Conservation (phyloP, 2,888 invertebrate genomes). For the Zhuqinia jingwanae region DNA sequence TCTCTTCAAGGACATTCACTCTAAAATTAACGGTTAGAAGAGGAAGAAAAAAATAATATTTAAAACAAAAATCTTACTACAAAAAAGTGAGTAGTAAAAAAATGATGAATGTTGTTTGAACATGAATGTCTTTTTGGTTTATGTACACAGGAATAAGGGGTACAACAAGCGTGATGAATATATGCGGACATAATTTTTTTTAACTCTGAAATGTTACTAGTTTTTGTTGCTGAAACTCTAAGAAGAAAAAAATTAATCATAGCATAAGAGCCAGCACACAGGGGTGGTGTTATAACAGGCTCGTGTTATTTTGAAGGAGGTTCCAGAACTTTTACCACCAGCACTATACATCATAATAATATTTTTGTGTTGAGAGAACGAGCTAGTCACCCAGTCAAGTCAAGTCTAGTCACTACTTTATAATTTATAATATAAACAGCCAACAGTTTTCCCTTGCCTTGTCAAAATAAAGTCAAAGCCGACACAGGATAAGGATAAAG, state of each 20-base stretch:
- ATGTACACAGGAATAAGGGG: not conserved
- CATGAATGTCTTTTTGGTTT: slow-evolving; percentile 33
- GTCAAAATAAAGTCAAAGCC: slow-evolving; percentile 6
- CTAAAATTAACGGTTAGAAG: not conserved
- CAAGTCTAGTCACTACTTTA: not conserved
- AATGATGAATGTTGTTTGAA: slow-evolving; percentile 55
- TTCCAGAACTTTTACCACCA: no score
- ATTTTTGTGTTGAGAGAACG: not conserved
- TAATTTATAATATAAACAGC: slow-evolving; percentile 15
- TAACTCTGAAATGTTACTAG: not conserved
- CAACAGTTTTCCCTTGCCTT: not conserved
- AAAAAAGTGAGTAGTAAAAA: not conserved
- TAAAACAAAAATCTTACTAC: not conserved
- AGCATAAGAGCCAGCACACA: no score
- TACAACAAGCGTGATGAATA: not conserved
- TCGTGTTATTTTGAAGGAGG: no score
- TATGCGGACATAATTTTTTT: slow-evolving; percentile 4
- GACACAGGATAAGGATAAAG: not conserved
- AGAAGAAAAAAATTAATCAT: not conserved
- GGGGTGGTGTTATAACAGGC: no score
- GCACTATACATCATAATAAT: not conserved
- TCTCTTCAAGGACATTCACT: not conserved
- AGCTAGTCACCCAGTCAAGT: not conserved
- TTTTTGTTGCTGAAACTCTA: not conserved
- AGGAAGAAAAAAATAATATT: not conserved